phyloP scores from a whole-genome alignment of 1,140 invertebrate genomes.

The Plectrocnemia conspersa region DNA sequence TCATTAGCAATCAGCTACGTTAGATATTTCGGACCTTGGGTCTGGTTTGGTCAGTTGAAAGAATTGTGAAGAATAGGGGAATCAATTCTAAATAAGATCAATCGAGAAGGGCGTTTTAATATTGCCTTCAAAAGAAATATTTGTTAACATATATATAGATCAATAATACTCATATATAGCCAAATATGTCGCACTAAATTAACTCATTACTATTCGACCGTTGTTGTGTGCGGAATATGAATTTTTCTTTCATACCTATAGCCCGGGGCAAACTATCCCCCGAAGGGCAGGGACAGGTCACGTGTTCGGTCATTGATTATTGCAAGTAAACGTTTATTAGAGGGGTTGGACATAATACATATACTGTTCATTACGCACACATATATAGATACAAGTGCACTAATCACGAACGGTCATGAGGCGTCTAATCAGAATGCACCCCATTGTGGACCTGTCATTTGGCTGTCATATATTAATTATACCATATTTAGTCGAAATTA shows the following conservation, averaged over 20 bases:
- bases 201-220: too few species aligned
- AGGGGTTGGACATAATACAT: too few species aligned
- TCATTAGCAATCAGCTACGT: slow-evolving; percentile 32
- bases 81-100: slow-evolving; percentile 34
- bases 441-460: too few species aligned
- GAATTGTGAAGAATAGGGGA: slow-evolving; percentile 19
- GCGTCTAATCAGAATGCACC: too few species aligned
- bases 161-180: neutral
- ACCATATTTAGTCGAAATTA: too few species aligned
- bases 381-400: too few species aligned
- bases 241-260: too few species aligned
- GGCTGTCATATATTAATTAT: too few species aligned
- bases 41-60: slow-evolving; percentile 9
- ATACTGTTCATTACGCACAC: too few species aligned
- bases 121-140: neutral
- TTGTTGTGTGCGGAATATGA: too few species aligned
- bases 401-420: too few species aligned
- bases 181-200: neutral
- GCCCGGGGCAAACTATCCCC: too few species aligned
- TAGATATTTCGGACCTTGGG: neutral
- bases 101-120: slow-evolving; percentile 32
- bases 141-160: neutral
- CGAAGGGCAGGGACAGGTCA: neutral
- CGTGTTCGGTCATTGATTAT: slow-evolving; percentile 4
- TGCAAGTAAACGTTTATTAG: slow-evolving; percentile 9